Conservation (phyloP, 2,888 invertebrate genomes). For the Nasonovia ribisnigri region DNA sequence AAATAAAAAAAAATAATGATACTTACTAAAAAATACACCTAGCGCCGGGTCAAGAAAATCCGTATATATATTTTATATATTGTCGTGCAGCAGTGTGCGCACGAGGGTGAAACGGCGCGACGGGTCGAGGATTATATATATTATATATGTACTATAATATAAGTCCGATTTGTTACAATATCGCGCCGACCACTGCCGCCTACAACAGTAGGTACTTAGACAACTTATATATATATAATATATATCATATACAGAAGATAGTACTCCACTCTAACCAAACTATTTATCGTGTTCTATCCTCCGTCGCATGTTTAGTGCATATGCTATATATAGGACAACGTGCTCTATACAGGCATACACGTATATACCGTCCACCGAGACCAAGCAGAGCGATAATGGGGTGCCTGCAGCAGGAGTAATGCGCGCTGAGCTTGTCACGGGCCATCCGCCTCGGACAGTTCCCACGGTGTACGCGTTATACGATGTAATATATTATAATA, state of each 20-base stretch:
- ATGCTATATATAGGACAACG: background rate
- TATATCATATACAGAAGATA: background rate
- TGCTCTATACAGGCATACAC: background rate
- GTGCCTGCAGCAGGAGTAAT: conserved; percentile 46
- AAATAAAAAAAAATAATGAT: background rate
- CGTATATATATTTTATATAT: background rate
- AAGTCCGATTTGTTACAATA: conserved; percentile 40
- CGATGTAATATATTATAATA: background rate
- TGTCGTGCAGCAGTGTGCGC: background rate
- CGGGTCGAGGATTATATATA: background rate
- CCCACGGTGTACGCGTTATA: conserved; percentile 51
- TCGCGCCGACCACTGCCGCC: background rate
- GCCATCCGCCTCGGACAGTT: conserved; percentile 62
- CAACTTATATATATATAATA: background rate
- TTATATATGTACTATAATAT: background rate
- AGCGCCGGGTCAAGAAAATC: background rate
- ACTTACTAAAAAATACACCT: background rate
- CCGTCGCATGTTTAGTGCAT: background rate
- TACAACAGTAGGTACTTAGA: background rate
- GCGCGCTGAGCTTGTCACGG: conserved; percentile 48
- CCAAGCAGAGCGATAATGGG: conserved; percentile 42
- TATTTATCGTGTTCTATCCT: background rate
- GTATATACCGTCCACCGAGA: background rate
- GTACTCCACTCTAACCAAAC: background rate
- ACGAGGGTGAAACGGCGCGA: background rate